These are phyloP conservation scores for Cricetomys ansorgei DNA, from an alignment of 2,113 vertebrate genomes.

Conservation along the genomic window DNA sequence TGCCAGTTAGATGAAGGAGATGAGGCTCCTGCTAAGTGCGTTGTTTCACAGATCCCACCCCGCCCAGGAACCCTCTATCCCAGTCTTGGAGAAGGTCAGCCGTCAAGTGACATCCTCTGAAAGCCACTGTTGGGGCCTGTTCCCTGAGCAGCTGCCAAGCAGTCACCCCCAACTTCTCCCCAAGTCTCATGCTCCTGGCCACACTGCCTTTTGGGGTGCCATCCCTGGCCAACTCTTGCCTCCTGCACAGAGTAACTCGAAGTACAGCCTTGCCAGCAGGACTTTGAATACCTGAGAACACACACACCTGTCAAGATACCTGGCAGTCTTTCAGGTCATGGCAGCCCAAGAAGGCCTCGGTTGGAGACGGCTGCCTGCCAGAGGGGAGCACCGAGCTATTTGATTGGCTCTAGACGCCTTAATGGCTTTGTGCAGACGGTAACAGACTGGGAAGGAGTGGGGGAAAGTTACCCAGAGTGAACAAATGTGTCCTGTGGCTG, in stretches of 20 bases:
- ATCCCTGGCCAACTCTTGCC: neutral
- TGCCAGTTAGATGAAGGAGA: neutral
- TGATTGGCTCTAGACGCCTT: neutral
- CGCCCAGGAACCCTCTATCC: neutral
- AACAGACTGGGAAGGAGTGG: neutral
- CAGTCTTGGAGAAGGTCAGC: neutral
- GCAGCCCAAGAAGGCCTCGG: neutral
- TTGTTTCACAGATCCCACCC: neutral
- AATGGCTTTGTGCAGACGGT: neutral
- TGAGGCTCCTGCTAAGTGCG: neutral
- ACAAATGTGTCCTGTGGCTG: no score
- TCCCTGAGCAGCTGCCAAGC: neutral
- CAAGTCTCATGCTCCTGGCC: neutral
- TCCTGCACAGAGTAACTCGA: neutral
- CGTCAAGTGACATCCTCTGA: no score
- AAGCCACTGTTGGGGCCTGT: neutral
- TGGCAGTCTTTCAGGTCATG: neutral
- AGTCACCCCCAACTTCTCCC: neutral
- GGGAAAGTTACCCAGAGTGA: neutral
- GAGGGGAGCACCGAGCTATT: neutral
- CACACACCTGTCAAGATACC: neutral
- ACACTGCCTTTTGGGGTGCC: neutral
- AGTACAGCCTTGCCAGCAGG: fast-evolving
- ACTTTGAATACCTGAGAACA: neutral
- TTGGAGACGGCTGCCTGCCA: fast-evolving